A percentile compares a stretch with the other conserved stretches of the same genome.
Evolutionary conservation across 2,797 vertebrate genomes (phyloP).

Genomic region (Argya squamiceps): DNA sequence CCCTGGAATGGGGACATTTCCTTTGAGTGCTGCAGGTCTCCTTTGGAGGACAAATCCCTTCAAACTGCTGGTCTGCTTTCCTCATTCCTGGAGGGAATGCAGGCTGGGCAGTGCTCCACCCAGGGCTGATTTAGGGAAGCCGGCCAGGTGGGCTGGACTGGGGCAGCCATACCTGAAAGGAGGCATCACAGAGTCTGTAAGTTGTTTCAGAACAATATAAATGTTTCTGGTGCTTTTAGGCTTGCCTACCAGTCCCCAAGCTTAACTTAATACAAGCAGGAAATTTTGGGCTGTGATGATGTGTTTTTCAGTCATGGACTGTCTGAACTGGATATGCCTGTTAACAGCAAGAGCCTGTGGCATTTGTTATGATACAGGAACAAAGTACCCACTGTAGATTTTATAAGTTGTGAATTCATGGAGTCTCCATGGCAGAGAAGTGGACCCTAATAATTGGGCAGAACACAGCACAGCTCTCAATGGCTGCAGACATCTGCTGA

Average conservation of each 20-base stretch:
- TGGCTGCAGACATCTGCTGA: neutral
- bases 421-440: neutral
- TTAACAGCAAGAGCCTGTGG: neutral
- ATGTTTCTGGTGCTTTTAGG: neutral
- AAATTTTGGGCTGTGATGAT: neutral
- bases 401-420: neutral
- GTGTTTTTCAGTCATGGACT: neutral
- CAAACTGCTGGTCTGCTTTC: neutral
- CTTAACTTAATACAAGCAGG: neutral
- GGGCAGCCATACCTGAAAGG: neutral
- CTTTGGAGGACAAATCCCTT: neutral
- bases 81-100: accelerated
- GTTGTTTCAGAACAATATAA: neutral
- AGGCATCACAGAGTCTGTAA: neutral
- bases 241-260: neutral
- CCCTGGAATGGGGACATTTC: neutral
- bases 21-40: neutral
- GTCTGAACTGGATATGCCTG: neutral
- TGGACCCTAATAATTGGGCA: neutral
- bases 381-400: neutral
- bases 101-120: accelerated
- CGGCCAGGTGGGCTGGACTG: neutral
- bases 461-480: neutral
- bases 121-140: neutral
- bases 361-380: neutral